These are phyloP conservation scores for Drosophila hydei DNA, from an alignment of 1,140 invertebrate genomes.

Conservation along the genomic window DNA sequence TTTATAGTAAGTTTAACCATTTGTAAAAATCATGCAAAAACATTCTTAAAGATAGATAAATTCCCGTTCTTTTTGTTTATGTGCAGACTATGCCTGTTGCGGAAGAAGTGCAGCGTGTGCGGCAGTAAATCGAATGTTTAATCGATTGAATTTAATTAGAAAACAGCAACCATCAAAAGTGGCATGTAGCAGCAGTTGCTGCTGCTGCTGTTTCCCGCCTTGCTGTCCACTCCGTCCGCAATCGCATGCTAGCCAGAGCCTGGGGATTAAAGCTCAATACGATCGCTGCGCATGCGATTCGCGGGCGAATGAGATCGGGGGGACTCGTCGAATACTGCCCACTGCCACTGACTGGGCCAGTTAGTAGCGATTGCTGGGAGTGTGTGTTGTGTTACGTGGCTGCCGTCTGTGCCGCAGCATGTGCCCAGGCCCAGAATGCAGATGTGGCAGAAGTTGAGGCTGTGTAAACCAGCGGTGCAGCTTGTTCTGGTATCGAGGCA, in stretches of 20 bases:
- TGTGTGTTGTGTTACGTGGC: constrained; percentile 43
- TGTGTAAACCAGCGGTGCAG: constrained; percentile 1
- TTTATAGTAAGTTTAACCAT: too few relatives aligned
- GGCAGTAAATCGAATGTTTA: constrained; percentile 69
- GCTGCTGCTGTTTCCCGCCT: constrained; percentile 15
- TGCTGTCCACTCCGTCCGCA: constrained; percentile 30
- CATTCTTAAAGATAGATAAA: too few relatives aligned
- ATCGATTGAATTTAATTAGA: constrained; percentile 77
- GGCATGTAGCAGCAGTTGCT: constrained; percentile 44
- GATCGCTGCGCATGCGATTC: constrained; percentile 68
- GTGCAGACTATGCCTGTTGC: constrained; percentile 1
- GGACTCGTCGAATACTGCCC: neutral
- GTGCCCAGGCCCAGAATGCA: constrained; percentile 27
- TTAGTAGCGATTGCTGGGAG: constrained; percentile 27
- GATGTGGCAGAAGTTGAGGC: neutral
- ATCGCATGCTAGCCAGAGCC: constrained; percentile 66
- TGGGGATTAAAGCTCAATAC: constrained; percentile 68
- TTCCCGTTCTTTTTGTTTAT: neutral
- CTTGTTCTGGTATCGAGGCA: constrained; percentile 51
- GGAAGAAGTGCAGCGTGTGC: constrained; percentile 24
- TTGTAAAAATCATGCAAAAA: too few relatives aligned
- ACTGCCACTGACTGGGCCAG: constrained; percentile 2
- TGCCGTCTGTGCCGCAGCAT: constrained; percentile 49
- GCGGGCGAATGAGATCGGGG: constrained; percentile 12
- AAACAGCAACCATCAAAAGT: constrained; percentile 61